Percentiles rank a stretch among this genome's conserved stretches.
These are phyloP conservation scores for Progne subis DNA, from an alignment of 2,113 vertebrate genomes.

Conservation along the genomic window DNA sequence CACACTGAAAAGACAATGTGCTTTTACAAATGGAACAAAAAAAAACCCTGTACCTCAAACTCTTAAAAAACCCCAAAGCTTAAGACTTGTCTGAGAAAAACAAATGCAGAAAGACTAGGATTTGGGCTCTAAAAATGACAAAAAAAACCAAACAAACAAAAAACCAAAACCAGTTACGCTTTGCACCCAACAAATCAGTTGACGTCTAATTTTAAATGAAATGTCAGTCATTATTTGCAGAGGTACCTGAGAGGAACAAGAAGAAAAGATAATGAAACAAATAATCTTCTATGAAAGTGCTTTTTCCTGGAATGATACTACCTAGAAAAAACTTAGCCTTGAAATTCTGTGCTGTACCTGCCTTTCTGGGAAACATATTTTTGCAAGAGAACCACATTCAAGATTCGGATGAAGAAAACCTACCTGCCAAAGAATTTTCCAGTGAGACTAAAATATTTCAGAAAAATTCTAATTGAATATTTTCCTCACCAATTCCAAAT, in stretches of 20 bases:
- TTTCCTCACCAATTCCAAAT: background rate
- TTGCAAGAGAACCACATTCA: background rate
- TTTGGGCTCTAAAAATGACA: too few species aligned
- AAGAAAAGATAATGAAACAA: background rate
- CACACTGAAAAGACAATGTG: background rate
- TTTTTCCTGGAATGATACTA: background rate
- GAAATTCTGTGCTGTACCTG: background rate
- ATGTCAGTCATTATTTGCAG: background rate
- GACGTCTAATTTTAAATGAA: background rate
- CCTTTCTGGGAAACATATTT: background rate
- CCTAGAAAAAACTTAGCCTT: background rate
- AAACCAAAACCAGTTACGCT: background rate
- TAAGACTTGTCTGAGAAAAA: background rate
- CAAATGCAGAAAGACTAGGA: background rate
- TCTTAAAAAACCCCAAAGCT: background rate
- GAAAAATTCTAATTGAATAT: background rate
- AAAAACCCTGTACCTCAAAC: background rate
- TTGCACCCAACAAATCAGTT: background rate
- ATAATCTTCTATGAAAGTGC: background rate
- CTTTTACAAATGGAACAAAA: background rate
- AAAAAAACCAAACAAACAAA: too few species aligned
- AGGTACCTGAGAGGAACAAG: background rate
- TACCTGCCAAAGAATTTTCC: background rate
- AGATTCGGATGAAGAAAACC: background rate
- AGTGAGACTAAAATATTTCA: background rate